Conservation (phyloP, 2,113 vertebrate genomes). For the Salvelinus fontinalis region DNA sequence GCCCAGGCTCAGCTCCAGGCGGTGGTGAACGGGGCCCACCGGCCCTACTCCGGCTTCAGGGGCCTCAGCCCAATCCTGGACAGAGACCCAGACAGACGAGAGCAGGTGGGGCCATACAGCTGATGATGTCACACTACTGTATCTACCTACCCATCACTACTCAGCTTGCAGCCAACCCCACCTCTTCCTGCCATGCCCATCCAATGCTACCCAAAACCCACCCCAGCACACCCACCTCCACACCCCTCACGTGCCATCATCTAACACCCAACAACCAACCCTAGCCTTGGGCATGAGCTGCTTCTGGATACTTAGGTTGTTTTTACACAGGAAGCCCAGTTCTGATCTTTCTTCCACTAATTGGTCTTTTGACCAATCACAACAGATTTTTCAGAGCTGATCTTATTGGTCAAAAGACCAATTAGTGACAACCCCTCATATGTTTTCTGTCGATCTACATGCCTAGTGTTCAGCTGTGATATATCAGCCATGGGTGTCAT, state of each 20-base stretch:
- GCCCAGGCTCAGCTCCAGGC: slow-evolving; percentile 22
- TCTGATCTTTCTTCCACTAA: too few species aligned
- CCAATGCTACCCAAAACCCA: slow-evolving; percentile 19
- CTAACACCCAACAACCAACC: slow-evolving; percentile 54
- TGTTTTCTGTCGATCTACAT: not conserved
- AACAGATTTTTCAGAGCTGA: too few species aligned
- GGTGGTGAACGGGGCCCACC: slow-evolving; percentile 72
- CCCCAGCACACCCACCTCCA: not conserved
- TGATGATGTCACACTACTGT: slow-evolving; percentile 63
- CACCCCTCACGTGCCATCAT: slow-evolving; percentile 48
- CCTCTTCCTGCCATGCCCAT: slow-evolving; percentile 17
- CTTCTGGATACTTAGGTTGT: not conserved
- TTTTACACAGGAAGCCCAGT: too few species aligned
- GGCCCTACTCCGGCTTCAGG: slow-evolving; percentile 73
- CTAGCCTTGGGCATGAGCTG: slow-evolving; percentile 55
- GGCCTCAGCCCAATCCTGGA: slow-evolving; percentile 77
- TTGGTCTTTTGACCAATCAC: too few species aligned
- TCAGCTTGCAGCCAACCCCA: slow-evolving; percentile 74
- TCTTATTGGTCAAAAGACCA: too few species aligned
- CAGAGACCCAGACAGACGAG: slow-evolving; percentile 79
- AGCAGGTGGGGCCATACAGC: slow-evolving; percentile 84
- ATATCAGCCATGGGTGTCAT: slow-evolving; percentile 56
- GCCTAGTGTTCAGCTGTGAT: not conserved
- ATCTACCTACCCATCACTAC: slow-evolving; percentile 41
- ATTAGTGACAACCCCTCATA: not conserved